A percentile compares a stretch with the other conserved stretches of the same genome.
phyloP scores from a whole-genome alignment of 2,113 vertebrate genomes.

The Strix uralensis region DNA sequence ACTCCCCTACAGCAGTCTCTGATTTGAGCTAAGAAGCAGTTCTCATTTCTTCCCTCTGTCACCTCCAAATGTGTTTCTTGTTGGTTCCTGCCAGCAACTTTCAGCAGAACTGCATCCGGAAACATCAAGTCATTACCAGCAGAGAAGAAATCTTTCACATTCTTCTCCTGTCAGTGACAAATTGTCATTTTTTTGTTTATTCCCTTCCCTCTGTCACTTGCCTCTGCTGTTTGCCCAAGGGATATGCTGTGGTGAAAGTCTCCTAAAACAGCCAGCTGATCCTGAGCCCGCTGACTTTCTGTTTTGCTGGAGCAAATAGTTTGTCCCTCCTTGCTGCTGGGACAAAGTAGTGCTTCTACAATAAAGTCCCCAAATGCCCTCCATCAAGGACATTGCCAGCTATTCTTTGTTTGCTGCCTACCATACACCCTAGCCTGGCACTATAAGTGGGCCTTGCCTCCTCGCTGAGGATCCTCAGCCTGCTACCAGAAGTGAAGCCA shows the following conservation, averaged over 20 bases:
- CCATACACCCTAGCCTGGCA: not conserved
- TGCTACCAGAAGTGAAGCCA: not conserved
- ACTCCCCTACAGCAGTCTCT: not conserved
- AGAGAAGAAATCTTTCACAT: slow-evolving; percentile 9
- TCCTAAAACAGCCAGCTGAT: not conserved
- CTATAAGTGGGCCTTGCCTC: not conserved
- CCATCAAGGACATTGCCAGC: not conserved
- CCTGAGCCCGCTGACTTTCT: not conserved
- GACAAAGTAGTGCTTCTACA: not conserved
- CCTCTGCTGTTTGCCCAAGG: not conserved
- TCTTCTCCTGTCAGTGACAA: not conserved
- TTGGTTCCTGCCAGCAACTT: not conserved
- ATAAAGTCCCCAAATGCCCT: not conserved
- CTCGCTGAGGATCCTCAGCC: not conserved
- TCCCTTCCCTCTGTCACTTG: not conserved
- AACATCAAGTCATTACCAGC: not conserved
- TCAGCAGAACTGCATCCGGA: not conserved
- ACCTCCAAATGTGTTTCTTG: not conserved
- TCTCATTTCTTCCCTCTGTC: not conserved
- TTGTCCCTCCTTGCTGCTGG: not conserved
- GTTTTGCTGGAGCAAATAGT: not conserved
- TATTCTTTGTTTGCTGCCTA: not conserved
- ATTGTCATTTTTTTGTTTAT: not conserved
- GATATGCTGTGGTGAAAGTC: not conserved
- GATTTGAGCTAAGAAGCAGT: not conserved